Evolutionary conservation across 1,140 invertebrate species (phyloP).

Genomic region (Helicoverpa zea): DNA sequence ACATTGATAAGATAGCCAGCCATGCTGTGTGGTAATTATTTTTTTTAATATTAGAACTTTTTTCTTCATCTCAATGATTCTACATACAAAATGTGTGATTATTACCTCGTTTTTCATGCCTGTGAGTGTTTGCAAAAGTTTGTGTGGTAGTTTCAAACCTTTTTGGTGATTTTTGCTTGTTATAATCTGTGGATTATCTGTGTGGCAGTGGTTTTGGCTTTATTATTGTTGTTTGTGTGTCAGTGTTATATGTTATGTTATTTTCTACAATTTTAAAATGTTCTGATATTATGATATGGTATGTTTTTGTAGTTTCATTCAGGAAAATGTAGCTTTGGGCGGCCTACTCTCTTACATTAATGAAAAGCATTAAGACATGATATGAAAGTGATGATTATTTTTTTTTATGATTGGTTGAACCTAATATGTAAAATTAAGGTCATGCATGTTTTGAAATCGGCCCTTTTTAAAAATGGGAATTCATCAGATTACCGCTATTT

Average conservation of each 20-base stretch:
- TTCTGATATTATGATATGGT: not conserved
- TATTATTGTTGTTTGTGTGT: not conserved
- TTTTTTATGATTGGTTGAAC: too few species aligned
- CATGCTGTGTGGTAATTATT: constrained; percentile 37
- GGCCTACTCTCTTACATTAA: too few species aligned
- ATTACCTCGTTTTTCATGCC: constrained; percentile 61
- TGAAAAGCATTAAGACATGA: too few species aligned
- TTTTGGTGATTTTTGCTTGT: not conserved
- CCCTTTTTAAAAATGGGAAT: too few species aligned
- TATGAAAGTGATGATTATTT: too few species aligned
- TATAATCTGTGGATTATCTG: constrained; percentile 25
- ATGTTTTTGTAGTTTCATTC: too few species aligned
- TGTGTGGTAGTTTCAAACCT: not conserved
- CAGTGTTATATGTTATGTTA: not conserved
- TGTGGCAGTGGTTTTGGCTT: not conserved
- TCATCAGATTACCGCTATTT: too few species aligned
- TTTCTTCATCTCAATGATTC: constrained; percentile 13
- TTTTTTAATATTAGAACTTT: constrained; percentile 11
- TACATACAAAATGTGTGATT: constrained; percentile 68
- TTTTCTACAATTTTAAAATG: not conserved
- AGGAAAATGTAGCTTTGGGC: too few species aligned
- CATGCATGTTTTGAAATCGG: too few species aligned
- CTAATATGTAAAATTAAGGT: too few species aligned
- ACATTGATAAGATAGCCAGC: not conserved
- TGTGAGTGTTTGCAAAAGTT: constrained; percentile 49